Evolutionary conservation across 2,113 vertebrate genomes (phyloP), one percentile per base, ranked within the genome.

Genomic region (Zosterops japonicus): DNA sequence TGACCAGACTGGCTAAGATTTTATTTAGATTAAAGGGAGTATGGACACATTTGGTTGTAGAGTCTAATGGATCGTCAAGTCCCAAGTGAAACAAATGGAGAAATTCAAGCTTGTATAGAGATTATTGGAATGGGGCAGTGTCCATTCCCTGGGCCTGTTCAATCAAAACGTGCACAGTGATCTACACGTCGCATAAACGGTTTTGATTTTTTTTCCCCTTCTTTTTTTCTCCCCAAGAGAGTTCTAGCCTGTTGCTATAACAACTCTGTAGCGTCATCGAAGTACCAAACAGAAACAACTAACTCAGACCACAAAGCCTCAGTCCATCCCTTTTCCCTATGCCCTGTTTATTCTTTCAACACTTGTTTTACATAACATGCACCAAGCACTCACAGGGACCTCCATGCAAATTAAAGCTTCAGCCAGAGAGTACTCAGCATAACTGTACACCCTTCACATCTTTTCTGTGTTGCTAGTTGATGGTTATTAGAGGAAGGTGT

Each of bases 211-310:
- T 24, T 39, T 56, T 23, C 6, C 2, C 11, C 4, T 4, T 5
- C 1, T 3, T n/a, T 64, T 77, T 68, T 55, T 14, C 18, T 53
- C 7, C 12, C 5, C 25, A 29, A 6, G 47, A 81, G 7, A 2
- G 5, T 80, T 86, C 47, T 90, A 36, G 14, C 59, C 42, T 29
- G 16, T 95, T 96, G 67, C 86, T 90, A 24, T 88, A 92, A 90
- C 76, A 92, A 81, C 76, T 75, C 28, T 0, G 1, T 83, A 64
- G 56, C 47, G 41, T 59, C 55, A 29, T 63, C 39, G 28, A 33
- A 36, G 55, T 71, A 75, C 31, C 41, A 91, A 64, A 69, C 17
- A 75, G 35, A 65, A 83, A 46, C 12, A 63, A 9, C 64, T 84
- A 78, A 81, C 16, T 41, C 61, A 52, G 60, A 56, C 27, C 29